These are phyloP conservation scores for Rhinatrema bivittatum DNA, from an alignment of 2,797 vertebrate species.

Conservation along the genomic window DNA sequence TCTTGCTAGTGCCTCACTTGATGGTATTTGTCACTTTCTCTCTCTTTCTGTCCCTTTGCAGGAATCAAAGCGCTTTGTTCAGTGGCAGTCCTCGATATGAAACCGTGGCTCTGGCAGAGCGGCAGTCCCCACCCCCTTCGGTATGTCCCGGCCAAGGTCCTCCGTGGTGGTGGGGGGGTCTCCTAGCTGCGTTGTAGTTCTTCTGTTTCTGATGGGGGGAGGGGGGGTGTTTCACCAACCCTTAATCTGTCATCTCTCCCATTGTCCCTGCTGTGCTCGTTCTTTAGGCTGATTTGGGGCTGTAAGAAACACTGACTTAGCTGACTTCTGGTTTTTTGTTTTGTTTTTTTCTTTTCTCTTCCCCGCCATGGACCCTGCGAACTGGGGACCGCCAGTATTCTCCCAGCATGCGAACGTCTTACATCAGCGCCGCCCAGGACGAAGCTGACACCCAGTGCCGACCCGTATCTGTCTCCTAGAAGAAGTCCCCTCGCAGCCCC, in stretches of 20 bases:
- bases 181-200: not conserved
- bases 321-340: not conserved
- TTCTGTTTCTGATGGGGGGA: no score
- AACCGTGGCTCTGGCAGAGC: conserved; percentile 73
- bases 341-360: not conserved
- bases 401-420: conserved; percentile 22
- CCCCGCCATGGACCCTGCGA: not conserved
- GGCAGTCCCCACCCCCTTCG: conserved; percentile 79
- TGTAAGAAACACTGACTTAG: no score
- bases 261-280: not conserved
- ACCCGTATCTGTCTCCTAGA: conserved; percentile 15
- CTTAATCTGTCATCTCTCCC: no score
- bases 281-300: no score
- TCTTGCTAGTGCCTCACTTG: no score
- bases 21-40: conserved; percentile 13
- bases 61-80: conserved; percentile 94
- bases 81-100: conserved; percentile 97
- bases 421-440: conserved; percentile 11
- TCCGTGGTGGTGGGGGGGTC: conserved; percentile 2
- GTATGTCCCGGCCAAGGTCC: conserved; percentile 53
- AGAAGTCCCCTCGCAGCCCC: not conserved
- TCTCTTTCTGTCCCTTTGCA: conserved; percentile 53
- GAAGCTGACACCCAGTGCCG: conserved; percentile 7
- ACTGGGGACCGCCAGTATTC: conserved; percentile 5
- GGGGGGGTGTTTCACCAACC: no score